Evolutionary conservation across 2,113 vertebrate genomes (phyloP).

Genomic region (Psettodes erumei): DNA sequence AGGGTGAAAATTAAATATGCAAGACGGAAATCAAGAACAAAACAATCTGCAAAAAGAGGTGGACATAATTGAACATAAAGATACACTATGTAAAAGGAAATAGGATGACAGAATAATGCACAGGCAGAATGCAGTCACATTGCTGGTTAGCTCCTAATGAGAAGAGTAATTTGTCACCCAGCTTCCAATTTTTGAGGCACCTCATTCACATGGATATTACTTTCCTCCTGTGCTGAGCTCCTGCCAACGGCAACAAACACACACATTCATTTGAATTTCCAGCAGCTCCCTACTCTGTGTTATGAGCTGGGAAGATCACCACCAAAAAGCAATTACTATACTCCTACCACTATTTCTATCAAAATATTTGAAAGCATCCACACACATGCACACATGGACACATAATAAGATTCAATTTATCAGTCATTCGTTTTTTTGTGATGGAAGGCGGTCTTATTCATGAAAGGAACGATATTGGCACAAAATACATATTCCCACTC

Average conservation of each 20-base stretch:
- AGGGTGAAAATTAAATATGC: neutral
- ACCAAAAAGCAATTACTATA: conserved; percentile 67
- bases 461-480: conserved; percentile 35
- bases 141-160: conserved; percentile 49
- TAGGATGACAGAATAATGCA: conserved; percentile 37
- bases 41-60: conserved; percentile 13
- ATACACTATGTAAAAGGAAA: conserved; percentile 33
- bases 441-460: conserved; percentile 36
- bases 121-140: conserved; percentile 19
- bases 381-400: conserved; percentile 9
- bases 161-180: conserved; percentile 66
- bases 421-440: conserved; percentile 35
- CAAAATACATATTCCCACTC: conserved; percentile 13
- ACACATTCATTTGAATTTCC: conserved; percentile 66
- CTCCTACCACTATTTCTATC: conserved; percentile 42
- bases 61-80: conserved; percentile 13
- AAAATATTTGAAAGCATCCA: conserved; percentile 35
- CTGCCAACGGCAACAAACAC: conserved; percentile 62
- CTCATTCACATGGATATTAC: conserved; percentile 62
- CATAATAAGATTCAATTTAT: conserved; percentile 43
- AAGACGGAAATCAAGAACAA: neutral
- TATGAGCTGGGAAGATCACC: conserved; percentile 48
- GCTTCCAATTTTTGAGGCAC: conserved; percentile 56
- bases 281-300: conserved; percentile 59
- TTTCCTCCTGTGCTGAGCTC: conserved; percentile 36